A percentile compares a stretch with the other conserved stretches of the same genome.
These are phyloP conservation scores for Gastrophysa polygoni DNA, from an alignment of 2,888 invertebrate species.

Conservation along the genomic window DNA sequence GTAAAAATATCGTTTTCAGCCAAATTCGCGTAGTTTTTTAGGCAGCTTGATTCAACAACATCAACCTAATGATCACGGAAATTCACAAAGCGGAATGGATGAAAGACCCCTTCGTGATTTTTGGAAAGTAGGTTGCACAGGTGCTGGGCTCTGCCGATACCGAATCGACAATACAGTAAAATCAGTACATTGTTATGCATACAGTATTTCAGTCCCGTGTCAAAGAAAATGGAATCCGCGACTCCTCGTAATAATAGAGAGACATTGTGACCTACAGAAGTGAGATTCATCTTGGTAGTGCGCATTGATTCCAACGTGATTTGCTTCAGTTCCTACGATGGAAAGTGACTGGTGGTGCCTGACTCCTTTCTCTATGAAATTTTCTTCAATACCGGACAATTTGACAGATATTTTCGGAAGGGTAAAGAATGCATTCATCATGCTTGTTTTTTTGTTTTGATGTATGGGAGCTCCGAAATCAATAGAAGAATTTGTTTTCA, in stretches of 20 bases:
- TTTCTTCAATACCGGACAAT: slow-evolving; percentile 35
- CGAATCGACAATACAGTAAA: background rate
- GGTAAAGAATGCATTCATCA: slow-evolving; percentile 20
- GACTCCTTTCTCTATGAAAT: slow-evolving; percentile 26
- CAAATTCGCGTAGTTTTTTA: background rate
- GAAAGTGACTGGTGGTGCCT: slow-evolving; percentile 37
- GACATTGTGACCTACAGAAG: too few relatives aligned
- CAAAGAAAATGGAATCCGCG: too few relatives aligned
- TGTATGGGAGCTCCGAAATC: too few relatives aligned
- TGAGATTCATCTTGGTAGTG: too few relatives aligned
- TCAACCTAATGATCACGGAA: background rate
- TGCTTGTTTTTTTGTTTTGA: too few relatives aligned
- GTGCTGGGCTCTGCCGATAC: background rate
- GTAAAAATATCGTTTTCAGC: too few relatives aligned
- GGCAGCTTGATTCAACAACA: background rate
- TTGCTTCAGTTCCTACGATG: slow-evolving; percentile 9
- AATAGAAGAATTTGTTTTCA: too few relatives aligned
- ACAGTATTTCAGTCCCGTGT: background rate
- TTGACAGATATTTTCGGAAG: slow-evolving; percentile 37
- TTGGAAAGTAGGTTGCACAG: background rate
- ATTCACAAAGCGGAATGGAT: background rate
- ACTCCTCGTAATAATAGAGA: too few relatives aligned
- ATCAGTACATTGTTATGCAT: background rate
- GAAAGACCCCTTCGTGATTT: background rate
- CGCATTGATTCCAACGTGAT: background rate